Percentiles rank a stretch among this genome's conserved stretches.
These are phyloP conservation scores for Nemurella pictetii DNA, from an alignment of 2,888 invertebrate species.

Conservation along the genomic window DNA sequence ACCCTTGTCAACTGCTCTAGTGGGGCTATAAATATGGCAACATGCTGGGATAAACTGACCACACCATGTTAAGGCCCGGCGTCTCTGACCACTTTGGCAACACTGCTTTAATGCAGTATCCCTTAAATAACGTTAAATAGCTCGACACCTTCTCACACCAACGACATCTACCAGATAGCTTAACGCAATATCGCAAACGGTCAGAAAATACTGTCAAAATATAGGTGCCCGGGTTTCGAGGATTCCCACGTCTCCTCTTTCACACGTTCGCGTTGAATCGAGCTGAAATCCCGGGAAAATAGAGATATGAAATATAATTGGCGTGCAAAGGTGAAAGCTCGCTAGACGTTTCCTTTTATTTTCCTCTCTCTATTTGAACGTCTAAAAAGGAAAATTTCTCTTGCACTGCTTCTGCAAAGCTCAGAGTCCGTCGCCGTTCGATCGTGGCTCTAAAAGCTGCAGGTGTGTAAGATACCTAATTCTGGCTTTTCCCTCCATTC, in stretches of 20 bases:
- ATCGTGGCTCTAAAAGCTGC: too few species aligned
- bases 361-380: neutral
- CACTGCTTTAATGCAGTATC: conserved; percentile 12
- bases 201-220: neutral
- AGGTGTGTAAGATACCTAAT: too few species aligned
- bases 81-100: neutral
- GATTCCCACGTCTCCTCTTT: too few species aligned
- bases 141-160: neutral
- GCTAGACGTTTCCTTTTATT: neutral
- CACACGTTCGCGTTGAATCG: neutral
- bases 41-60: neutral
- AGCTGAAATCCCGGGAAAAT: neutral
- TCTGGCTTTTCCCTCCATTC: neutral
- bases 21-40: neutral
- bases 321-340: neutral
- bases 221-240: neutral
- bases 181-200: conserved; percentile 7
- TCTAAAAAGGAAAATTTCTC: neutral
- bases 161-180: neutral
- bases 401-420: neutral
- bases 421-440: neutral
- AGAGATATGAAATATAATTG: neutral
- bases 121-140: conserved; percentile 12
- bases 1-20: neutral
- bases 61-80: neutral